These are phyloP conservation scores for Oedothorax gibbosus DNA, from an alignment of 1,140 invertebrate genomes.

Conservation along the genomic window DNA sequence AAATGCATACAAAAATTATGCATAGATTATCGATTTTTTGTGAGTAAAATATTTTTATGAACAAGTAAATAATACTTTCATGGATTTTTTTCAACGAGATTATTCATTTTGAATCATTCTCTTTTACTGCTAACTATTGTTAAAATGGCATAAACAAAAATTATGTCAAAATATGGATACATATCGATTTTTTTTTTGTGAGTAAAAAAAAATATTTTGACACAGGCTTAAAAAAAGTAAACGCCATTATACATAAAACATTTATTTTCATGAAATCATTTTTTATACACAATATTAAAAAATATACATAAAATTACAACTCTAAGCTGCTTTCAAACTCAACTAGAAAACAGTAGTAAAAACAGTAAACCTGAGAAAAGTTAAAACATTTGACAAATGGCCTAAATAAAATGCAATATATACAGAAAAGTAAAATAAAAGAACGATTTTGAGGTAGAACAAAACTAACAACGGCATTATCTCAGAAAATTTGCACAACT, in stretches of 20 bases:
- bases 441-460: conserved; percentile 26
- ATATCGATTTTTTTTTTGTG: no score
- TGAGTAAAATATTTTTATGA: no score
- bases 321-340: conserved; percentile 60
- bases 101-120: no score
- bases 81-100: no score
- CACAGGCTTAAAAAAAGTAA: neutral
- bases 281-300: conserved; percentile 57
- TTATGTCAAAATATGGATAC: no score
- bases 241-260: conserved; percentile 54
- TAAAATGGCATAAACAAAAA: no score
- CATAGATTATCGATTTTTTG: no score
- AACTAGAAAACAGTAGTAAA: conserved; percentile 57
- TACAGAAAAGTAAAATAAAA: conserved; percentile 30
- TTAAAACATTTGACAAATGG: conserved; percentile 59
- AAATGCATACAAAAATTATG: no score
- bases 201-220: neutral
- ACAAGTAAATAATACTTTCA: no score
- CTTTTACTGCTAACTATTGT: no score
- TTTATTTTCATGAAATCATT: conserved; percentile 57
- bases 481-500: no score
- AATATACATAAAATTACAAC: conserved; percentile 60
- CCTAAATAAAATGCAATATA: conserved; percentile 48
- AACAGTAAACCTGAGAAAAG: conserved; percentile 60
- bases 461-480: neutral